Evolutionary conservation across 2,888 invertebrate genomes (phyloP).

Genomic region (Cephus pulcher): DNA sequence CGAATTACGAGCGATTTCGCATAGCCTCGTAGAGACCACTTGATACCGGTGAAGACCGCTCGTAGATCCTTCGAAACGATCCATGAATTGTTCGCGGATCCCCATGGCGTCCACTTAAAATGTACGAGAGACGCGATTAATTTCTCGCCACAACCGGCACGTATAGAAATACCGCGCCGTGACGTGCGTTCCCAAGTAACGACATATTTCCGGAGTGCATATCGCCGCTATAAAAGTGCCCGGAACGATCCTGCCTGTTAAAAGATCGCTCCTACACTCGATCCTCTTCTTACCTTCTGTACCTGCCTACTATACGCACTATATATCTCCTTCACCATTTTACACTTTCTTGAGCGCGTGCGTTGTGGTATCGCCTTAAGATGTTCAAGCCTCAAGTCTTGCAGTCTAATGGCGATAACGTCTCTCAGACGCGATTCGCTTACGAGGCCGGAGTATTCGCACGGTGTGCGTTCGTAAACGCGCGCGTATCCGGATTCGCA

Average conservation of each 20-base stretch:
- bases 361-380: neutral
- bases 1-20: neutral
- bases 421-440: neutral
- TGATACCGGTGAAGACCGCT: neutral
- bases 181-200: neutral
- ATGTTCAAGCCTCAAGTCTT: neutral
- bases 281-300: neutral
- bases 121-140: conserved; percentile 1
- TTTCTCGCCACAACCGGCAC: neutral
- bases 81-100: neutral
- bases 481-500: neutral
- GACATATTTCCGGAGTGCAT: neutral
- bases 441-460: neutral
- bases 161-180: neutral
- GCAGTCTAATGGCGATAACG: neutral
- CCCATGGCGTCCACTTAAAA: neutral
- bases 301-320: neutral
- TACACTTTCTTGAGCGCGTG: neutral
- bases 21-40: neutral
- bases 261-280: neutral
- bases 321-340: neutral
- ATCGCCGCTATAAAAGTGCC: neutral
- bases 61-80: neutral
- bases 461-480: neutral
- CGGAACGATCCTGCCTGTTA: neutral